Evolutionary conservation across 2,113 vertebrate genomes (phyloP), one percentile per base, ranked within the genome.

Genomic region (Microcebus tavaratra): DNA sequence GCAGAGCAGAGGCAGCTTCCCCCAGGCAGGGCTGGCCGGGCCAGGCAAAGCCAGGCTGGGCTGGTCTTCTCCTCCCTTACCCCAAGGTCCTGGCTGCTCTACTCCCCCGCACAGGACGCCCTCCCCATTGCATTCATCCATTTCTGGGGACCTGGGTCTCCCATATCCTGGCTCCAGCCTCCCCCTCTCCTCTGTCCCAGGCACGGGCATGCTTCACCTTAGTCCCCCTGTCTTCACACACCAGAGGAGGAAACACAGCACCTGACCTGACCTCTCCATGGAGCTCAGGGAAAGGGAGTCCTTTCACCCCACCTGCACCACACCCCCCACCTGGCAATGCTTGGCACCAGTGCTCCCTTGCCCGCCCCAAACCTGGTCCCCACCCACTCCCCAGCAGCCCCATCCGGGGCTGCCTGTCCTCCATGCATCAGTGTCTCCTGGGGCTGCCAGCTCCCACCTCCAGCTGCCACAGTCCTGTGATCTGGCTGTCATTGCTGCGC

Each of bases 391-490:
- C 68, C 55, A 68, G 48, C 31, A 57, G 83, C 86, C 76, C 27
- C 17, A 73, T 48, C 14, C 55, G 5, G 4, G 59, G 70, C 76
- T 96, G 90, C 68, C 83, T 78, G 72, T n/a, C 68, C 53, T 88
- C 85, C 80, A 78, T 82, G 84, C 0, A 5, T 96, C 94, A 91
- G 63, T 89, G 82, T 88, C 88, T 96, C 91, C 63, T 89, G 73
- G 57, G 57, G 45, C 80, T 91, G 85, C 95, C 95, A 97, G 80
- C 70, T 96, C 94, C 83, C 65, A 93, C 96, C 84, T 97, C 81
- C 80, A 96, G 53, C 88, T 96, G 96, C 89, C 68, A 80, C 73
- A 70, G 95, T 97, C 93, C 93, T 96, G 91, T 97, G 94, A 96
- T 95, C 88, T 93, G 94, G 73, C 95, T 94, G 78, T 97, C 94